Base-by-base conservation (phyloP, 2,888 invertebrate genomes). In the Dicyrtomina minuta region DNA sequence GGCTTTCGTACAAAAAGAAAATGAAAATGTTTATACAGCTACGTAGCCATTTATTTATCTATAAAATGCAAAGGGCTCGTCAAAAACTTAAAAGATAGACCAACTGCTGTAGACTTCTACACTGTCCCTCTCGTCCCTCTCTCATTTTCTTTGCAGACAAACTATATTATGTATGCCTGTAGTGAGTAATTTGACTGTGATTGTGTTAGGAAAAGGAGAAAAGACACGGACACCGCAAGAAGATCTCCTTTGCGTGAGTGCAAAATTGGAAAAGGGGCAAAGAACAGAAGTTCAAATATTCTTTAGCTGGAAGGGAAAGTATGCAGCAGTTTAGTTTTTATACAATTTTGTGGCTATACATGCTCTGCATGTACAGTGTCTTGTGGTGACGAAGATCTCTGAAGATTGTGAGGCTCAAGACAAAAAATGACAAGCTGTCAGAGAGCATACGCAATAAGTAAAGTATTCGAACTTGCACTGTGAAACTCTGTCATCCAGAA, bases 391-490 rank as follows among this genome's bases (percentile, higher is more conserved):
- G 17, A 53, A 51, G 46, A 51, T 26, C 27, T 13, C 12, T 20
- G 64, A 10, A 13, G 53, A 33, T 64, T 51, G 39, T 39, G 12
- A 26, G 39, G 51, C 51, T 64, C 65, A 65, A 44, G 65, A 65
- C 44, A 55, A 65, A 53, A 56, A 26, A 43, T 65, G 65, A 65
- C 65, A 65, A 53, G 27, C 39, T 65, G 65, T 55, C 65, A 65
- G 43, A 56, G 17, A 26, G 58, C 56, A 22, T n/a, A 26, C 26
- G 55, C 39, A 58, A 39, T 39, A 58, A 24, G 39, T 39, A 58
- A 58, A 20, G 39, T 58, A 58, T 58, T 58, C 33, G 33, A 33
- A 33, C 33, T 33, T 33, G n/a, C 33, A 33, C 33, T 5, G 33
- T 33, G 33, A 33, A 33, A 33, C 33, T 33, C 33, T 33, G 3